phyloP scores from a whole-genome alignment of 2,888 invertebrate genomes.

The Tachina lurida region DNA sequence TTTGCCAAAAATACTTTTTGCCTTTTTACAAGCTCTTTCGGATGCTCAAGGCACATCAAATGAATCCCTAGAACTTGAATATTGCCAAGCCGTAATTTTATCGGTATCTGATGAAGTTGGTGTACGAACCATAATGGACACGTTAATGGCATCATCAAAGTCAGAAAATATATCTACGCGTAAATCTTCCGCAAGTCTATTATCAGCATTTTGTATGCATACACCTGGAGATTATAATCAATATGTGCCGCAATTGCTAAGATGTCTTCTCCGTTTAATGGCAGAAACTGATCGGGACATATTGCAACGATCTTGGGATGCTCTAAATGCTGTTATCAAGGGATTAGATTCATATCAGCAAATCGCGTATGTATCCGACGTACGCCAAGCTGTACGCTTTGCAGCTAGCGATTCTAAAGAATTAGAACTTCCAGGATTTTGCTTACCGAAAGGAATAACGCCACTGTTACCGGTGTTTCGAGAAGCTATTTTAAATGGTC shows the following conservation, averaged over 20 bases:
- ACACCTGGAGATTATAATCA: slow-evolving; percentile 93
- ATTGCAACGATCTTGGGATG: slow-evolving; percentile 94
- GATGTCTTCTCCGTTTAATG: slow-evolving; percentile 93
- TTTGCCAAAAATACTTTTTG: slow-evolving; percentile 95
- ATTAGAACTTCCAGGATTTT: slow-evolving; percentile 94
- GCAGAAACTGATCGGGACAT: slow-evolving; percentile 92
- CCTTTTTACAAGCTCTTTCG: slow-evolving; percentile 90
- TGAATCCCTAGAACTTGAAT: slow-evolving; percentile 91
- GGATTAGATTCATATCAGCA: slow-evolving; percentile 93
- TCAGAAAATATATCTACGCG: slow-evolving; percentile 86
- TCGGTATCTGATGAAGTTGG: slow-evolving; percentile 95
- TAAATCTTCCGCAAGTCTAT: slow-evolving; percentile 92
- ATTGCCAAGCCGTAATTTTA: slow-evolving; percentile 96
- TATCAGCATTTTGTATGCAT: slow-evolving; percentile 95
- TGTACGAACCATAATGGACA: slow-evolving; percentile 93
- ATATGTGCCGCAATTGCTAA: slow-evolving; percentile 93
- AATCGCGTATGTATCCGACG: slow-evolving; percentile 93
- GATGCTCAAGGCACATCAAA: slow-evolving; percentile 87
- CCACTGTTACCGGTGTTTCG: slow-evolving; percentile 97
- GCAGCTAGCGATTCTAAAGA: slow-evolving; percentile 93
- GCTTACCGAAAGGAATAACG: slow-evolving; percentile 95
- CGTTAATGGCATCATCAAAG: slow-evolving; percentile 90
- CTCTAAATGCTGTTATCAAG: slow-evolving; percentile 94
- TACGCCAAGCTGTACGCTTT: slow-evolving; percentile 95
- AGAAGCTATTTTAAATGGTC: slow-evolving; percentile 97